Base-by-base conservation (phyloP, 2,113 vertebrate genomes). In the Prietella phreatophila region DNA sequence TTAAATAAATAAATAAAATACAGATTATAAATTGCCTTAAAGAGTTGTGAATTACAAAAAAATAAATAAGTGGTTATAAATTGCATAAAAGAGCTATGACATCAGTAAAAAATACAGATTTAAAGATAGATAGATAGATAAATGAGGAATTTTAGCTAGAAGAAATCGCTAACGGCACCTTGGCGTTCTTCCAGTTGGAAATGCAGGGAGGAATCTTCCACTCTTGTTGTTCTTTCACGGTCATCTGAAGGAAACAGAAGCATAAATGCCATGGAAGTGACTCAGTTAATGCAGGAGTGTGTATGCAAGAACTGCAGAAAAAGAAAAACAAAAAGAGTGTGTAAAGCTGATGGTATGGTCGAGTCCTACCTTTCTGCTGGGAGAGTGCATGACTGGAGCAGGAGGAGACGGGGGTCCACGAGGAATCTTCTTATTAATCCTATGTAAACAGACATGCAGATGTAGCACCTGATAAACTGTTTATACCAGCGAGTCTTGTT, bases 131-230 rank as follows among this genome's bases (percentile, higher is more conserved):
- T 42, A 42, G 3, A 47, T 7, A 47, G 6, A 47, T 7, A 47
- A 47, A 7, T 47, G 42, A 10, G 9, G 47, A 50, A 47, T 47
- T 47, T 47, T 9, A 47, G 47, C 3, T 14, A 71, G 9, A 65
- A 14, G 6, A 20, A 42, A 25, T 50, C 17, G 50, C 10, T 47
- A 11, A 19, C 4, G 27, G 93, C 95, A 99, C 97, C 97, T 99
- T 99, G 69, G 98, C 98, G 85, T 99, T 99, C 93, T 99, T 99
- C 98, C 98, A 99, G 94, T 99, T 99, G 91, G 98, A 99, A 94
- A 99, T 99, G 93, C 98, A 99, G 0, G 98, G 98, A 91, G 98
- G 98, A 94, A 99, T 99, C 95, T 99, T 99, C 98, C 98, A 99
- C 78, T 99, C 98, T 85, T 99, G 98, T 84, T 99, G 98, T 91